phyloP scores from a whole-genome alignment of 2,888 invertebrate species.

The Epinotia brunnichana region DNA sequence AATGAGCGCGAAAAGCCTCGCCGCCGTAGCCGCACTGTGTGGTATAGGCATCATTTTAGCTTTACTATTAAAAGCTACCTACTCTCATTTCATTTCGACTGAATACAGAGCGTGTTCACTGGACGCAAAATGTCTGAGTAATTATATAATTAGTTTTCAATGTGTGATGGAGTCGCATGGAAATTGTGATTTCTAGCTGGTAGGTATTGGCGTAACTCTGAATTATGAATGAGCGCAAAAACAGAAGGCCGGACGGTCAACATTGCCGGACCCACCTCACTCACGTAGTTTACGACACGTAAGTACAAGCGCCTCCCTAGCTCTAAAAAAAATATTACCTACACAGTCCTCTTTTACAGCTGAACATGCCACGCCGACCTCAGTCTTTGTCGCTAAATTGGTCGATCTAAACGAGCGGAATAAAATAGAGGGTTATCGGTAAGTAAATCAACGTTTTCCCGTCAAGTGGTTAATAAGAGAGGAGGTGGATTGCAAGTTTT shows the following conservation, averaged over 20 bases:
- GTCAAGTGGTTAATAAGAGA: no score
- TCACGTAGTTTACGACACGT: constrained; percentile 39
- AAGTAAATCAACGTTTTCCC: no score
- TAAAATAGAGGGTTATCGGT: neutral
- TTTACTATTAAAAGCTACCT: constrained; percentile 23
- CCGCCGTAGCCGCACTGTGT: neutral
- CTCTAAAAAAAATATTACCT: constrained; percentile 9
- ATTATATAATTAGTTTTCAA: constrained; percentile 26
- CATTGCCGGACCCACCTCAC: constrained; percentile 25
- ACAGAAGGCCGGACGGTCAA: constrained; percentile 33
- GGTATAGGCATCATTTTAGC: neutral
- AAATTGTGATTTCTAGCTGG: constrained; percentile 14
- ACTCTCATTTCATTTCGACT: constrained; percentile 1
- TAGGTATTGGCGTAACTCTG: constrained; percentile 11
- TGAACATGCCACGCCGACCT: constrained; percentile 26
- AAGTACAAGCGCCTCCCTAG: constrained; percentile 20
- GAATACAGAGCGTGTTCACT: constrained; percentile 21
- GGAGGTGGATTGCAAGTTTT: no score
- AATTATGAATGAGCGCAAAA: constrained; percentile 40
- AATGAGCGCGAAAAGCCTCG: constrained; percentile 18
- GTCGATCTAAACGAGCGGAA: constrained; percentile 18
- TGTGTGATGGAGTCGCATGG: neutral
- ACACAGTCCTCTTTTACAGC: constrained; percentile 25
- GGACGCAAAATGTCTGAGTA: constrained; percentile 8
- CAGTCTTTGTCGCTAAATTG: constrained; percentile 27